Evolutionary conservation across 2,113 vertebrate genomes (phyloP), one percentile per base, ranked within the genome.

Genomic region (Trinectes maculatus): DNA sequence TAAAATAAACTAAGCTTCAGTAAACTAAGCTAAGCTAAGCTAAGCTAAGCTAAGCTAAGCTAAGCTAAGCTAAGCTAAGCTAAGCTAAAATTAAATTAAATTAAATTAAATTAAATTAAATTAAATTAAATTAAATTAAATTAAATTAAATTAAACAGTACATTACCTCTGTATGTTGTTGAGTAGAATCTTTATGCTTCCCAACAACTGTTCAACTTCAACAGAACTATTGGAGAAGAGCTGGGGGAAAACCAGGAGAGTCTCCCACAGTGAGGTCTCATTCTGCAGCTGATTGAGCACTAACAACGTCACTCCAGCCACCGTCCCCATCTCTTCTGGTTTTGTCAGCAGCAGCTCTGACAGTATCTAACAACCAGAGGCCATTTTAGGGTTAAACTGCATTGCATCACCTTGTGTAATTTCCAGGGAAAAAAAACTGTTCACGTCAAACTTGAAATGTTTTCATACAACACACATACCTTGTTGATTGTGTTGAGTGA

Each of bases 221-320:
- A 72, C 6, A 26, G 84, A 82, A 22, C 47, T 67, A 19, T 68
- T 18, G 11, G 73, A 61, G 13, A 85, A 34, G 47, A 91, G 79
- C 12, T 75, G 15, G 0, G 92, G 92, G n/a, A 93, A 2, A 13
- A 54, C 57, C 1, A 93, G 69, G 7, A 93, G 68, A 29, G 29
- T 62, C 7, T 93, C 91, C 91, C 91, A 94, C 51, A 93, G 31
- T 0, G 79, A 64, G 0, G 33, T 77, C 29, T 93, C 64, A 16
- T 84, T 80, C 62, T 94, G 93, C 33, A 93, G 71, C 19, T 76
- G 48, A 19, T 87, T 43, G n/a, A 90, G 78, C 13, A 71, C 19
- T 43, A 58, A 6, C 57, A 93, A 1, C 0, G 21, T 40, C 28
- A 28, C 15, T 33, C 73, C 89, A 0, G 75, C 29, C 0, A 16